These are phyloP conservation scores for Habrosyne pyritoides DNA, from an alignment of 2,888 invertebrate genomes.

Conservation along the genomic window DNA sequence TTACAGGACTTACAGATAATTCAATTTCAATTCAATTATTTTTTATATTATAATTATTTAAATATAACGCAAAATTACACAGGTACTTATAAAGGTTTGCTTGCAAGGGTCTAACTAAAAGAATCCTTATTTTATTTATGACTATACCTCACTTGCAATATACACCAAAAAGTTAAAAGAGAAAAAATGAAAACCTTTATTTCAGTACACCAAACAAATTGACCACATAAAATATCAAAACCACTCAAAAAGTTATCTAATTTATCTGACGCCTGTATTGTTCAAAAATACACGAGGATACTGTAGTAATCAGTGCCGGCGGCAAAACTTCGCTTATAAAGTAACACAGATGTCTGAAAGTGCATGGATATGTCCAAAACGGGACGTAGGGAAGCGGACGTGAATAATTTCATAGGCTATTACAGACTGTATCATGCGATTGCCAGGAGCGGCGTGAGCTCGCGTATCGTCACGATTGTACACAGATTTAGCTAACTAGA, in stretches of 20 bases:
- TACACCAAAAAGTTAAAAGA: no score
- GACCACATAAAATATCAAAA: background rate
- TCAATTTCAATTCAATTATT: no score
- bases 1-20: no score
- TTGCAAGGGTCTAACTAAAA: no score
- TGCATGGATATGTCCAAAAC: constrained; percentile 53
- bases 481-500: constrained; percentile 22
- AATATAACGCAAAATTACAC: no score
- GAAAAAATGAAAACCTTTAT: no score
- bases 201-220: no score
- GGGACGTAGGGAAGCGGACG: constrained; percentile 43
- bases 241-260: constrained; percentile 29
- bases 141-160: no score
- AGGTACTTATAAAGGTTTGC: no score
- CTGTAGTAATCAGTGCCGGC: constrained; percentile 35
- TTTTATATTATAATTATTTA: background rate
- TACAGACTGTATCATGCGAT: constrained; percentile 27
- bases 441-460: constrained; percentile 40
- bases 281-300: constrained; percentile 32
- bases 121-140: no score
- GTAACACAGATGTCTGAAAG: constrained; percentile 41
- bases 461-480: constrained; percentile 42
- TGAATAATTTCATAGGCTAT: constrained; percentile 63
- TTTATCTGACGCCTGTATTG: constrained; percentile 39
- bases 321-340: constrained; percentile 35